A percentile compares a stretch with the other conserved stretches of the same genome.
Conservation (phyloP, 2,888 invertebrate genomes). For the Eilema caniola region DNA sequence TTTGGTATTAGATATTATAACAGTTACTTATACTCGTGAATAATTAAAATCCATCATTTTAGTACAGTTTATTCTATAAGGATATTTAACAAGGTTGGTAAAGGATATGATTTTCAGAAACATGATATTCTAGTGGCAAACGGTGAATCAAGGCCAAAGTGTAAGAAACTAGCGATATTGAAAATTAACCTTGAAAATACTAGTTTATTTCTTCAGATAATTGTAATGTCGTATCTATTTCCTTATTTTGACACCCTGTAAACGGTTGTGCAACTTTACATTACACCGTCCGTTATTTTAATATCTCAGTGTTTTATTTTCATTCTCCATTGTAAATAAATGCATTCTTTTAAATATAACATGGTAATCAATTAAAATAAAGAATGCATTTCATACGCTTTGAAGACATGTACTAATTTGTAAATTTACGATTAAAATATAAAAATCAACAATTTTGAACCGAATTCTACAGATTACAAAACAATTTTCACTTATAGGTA, state of each 20-base stretch:
- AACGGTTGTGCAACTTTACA: constrained; percentile 47
- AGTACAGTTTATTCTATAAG: neutral
- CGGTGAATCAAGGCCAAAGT: neutral
- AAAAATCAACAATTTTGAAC: neutral
- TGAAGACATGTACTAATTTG: neutral
- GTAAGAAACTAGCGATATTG: constrained; percentile 3
- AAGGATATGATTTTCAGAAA: neutral
- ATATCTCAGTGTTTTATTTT: constrained; percentile 23
- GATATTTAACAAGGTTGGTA: neutral
- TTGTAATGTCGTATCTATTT: constrained; percentile 12
- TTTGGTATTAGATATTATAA: neutral
- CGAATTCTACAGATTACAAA: neutral
- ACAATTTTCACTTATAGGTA: neutral
- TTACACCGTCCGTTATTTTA: constrained; percentile 53
- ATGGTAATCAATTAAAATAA: too few species aligned
- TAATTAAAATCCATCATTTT: too few species aligned
- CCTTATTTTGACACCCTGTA: constrained; percentile 11
- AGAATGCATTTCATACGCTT: neutral
- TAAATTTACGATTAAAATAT: neutral
- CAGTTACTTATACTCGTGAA: too few species aligned
- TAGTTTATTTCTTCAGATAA: neutral
- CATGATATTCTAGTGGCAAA: neutral
- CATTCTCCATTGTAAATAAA: constrained; percentile 8
- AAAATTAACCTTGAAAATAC: constrained; percentile 3
- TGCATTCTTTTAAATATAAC: neutral